Base-by-base conservation (phyloP, 92 coral and sea anemone genomes). In the Porites rus region DNA sequence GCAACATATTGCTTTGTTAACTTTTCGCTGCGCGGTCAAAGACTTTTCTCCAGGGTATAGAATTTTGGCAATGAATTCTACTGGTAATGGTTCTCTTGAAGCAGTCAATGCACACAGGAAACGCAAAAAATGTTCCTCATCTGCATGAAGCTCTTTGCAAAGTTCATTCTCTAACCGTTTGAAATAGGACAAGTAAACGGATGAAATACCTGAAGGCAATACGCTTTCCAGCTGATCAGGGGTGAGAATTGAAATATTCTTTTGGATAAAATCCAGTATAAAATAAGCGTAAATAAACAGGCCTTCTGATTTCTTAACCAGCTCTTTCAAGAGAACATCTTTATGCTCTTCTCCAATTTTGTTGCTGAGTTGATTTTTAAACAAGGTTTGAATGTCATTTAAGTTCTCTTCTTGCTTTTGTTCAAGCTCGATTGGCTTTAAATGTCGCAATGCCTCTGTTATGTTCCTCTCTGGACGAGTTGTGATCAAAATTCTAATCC, bases 391-490 rank as follows among this genome's bases (percentile, higher is more conserved):
- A 54, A 54, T 54, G 60, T 54, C 60, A 54, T 54, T 54, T 54
- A 74, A 38, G 74, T 90, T 90, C 43, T 87, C 69, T 80, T 79
- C 64, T 51, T 80, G 66, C 12, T 65, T 38, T 9, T 79, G 77
- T 3, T 79, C 78, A 12, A 90, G 25, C 60, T 54, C 11, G 13
- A 13, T 54, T 10, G 60, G 60, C 60, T 54, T 0, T 13, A 54
- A 13, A 54, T 54, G 60, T 54, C 13, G 60, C 60, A 54, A 54
- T 9, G 60, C 60, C 1, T 54, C 60, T 54, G 1, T 54, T 54
- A 54, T 54, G 60, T 0, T 54, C 60, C 60, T 54, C 60, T 54
- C 60, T 54, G 60, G 60, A 54, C 60, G 60, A 54, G 60, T 54
- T 6, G 60, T 54, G 13, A 54, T 54, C 10, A 54, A 13, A 54